Conservation (phyloP, 2,888 invertebrate genomes). For the Cactoblastis cactorum region DNA sequence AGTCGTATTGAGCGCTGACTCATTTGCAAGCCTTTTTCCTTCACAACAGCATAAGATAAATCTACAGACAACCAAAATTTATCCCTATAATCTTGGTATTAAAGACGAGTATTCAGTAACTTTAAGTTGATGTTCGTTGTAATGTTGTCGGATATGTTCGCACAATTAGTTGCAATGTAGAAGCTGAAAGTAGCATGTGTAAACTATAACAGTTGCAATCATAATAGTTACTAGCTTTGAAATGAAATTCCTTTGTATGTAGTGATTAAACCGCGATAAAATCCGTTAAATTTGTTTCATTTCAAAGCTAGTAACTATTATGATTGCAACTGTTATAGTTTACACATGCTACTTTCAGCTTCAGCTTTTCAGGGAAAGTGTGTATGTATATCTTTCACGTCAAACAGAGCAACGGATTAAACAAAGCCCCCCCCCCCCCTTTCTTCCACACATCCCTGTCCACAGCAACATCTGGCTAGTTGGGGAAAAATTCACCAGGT, state of each 20-base stretch:
- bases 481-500: no score
- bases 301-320: no score
- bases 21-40: slow-evolving; percentile 27
- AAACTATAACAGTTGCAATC: slow-evolving; percentile 8
- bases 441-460: no score
- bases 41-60: background rate
- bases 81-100: background rate
- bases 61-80: background rate
- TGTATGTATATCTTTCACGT: no score
- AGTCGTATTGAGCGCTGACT: slow-evolving; percentile 65
- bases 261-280: no score
- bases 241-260: no score
- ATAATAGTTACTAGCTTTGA: no score
- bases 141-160: background rate
- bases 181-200: slow-evolving; percentile 35
- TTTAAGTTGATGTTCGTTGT: background rate
- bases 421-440: no score
- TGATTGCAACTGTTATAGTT: slow-evolving; percentile 8
- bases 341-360: slow-evolving; percentile 34
- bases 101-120: background rate
- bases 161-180: slow-evolving; percentile 39
- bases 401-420: no score
- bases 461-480: no score
- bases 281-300: no score
- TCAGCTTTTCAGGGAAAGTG: slow-evolving; percentile 36